Base-by-base conservation (phyloP, 2,797 vertebrate genomes). In the Falco peregrinus region DNA sequence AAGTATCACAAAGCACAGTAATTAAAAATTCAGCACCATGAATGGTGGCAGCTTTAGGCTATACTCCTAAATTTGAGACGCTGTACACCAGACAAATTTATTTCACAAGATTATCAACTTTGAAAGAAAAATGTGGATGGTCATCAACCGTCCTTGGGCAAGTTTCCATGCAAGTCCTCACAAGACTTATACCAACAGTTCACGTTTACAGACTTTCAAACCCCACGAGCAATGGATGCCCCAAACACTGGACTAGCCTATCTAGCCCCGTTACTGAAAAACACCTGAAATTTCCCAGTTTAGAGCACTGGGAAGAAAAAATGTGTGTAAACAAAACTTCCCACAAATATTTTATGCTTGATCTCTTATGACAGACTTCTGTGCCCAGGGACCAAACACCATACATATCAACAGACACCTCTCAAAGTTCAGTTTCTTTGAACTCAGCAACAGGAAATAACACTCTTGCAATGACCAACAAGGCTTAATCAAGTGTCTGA, bases 291-390 rank as follows among this genome's bases (percentile, higher is more conserved):
- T 84, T 37, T 67, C 61, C 75, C 57, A 56, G 13, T 51, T 29
- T 1, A 31, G 22, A 47, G 3, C 20, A 9, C 33, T 16, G 6
- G 26, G 18, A 56, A 56, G 18, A 39, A 59, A 53, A 54, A 17
- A 45, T 1, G 5, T 11, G 9, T 1, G 9, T 1, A 4, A 61
- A 43, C 8, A 51, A 11, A 59, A 4, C 19, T 25, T 48, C 18
- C 64, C 51, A 53, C 4, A 4, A 87, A 22, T 16, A 65, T 29
- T 82, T 85, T 12, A 41, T 21, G 13, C 60, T 69, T 1, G 0
- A 29, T 78, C 5, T 15, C 18, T 57, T 25, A 12, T 0, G 8
- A 39, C 3, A 21, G 29, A 39, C 16, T 53, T 65, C 24, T 47
- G 24, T 12, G 9, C 20, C 26, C 41, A n/a, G 25, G 21, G 22